These are phyloP conservation scores for Pseudolaguvia tuberculata DNA, from an alignment of 2,113 vertebrate genomes.

Conservation along the genomic window DNA sequence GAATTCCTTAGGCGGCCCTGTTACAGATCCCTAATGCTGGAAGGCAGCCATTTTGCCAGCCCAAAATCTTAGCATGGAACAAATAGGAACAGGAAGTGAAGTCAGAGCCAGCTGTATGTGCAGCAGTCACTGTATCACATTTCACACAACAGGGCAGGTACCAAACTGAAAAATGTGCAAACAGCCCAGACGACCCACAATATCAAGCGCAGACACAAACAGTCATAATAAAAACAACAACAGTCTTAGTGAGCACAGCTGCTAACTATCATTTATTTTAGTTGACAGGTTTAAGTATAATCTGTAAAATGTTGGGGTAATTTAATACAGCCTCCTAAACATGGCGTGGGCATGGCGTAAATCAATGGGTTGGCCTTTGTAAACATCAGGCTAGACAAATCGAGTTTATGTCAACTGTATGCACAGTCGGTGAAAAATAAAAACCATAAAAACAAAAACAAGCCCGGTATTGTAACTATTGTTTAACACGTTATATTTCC, in stretches of 20 bases:
- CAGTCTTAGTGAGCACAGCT: not conserved
- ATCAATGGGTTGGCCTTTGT: not conserved
- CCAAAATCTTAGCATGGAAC: conserved; percentile 51
- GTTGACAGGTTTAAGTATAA: not conserved
- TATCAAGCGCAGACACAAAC: not conserved
- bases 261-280: not conserved
- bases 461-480: too few relatives aligned
- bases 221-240: not conserved
- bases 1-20: conserved; percentile 45
- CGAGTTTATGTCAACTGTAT: not conserved
- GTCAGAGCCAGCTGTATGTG: conserved; percentile 25
- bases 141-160: conserved; percentile 44
- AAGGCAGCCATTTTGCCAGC: conserved; percentile 50
- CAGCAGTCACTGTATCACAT: conserved; percentile 50
- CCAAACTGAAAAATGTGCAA: conserved; percentile 27
- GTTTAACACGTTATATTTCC: too few relatives aligned
- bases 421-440: not conserved
- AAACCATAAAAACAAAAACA: not conserved
- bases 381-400: not conserved
- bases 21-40: conserved; percentile 41
- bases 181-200: conserved; percentile 31
- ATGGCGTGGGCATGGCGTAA: not conserved
- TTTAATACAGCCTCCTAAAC: not conserved
- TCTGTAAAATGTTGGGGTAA: conserved; percentile 4
- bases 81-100: conserved; percentile 57